A percentile compares a stretch with the other conserved stretches of the same genome.
phyloP scores from a whole-genome alignment of 92 coral and sea anemone genomes.

The Montipora capitata region DNA sequence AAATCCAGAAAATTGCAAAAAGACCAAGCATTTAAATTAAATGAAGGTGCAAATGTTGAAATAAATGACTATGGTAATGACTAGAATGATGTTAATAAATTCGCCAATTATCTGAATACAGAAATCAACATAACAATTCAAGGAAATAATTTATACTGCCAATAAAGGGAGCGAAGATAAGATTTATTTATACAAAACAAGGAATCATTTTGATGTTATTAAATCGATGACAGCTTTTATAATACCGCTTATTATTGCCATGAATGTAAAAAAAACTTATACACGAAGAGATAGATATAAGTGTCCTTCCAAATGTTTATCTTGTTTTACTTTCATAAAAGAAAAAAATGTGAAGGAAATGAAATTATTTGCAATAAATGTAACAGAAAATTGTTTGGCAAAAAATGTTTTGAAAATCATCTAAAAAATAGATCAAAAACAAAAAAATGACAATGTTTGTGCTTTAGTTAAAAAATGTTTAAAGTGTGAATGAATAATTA shows the following conservation, averaged over 20 bases:
- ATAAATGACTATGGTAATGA: not conserved
- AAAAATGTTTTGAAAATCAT: not conserved
- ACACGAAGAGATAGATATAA: slow-evolving; percentile 22
- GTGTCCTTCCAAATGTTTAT: slow-evolving; percentile 19
- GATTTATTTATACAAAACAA: slow-evolving; percentile 4
- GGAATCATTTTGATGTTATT: slow-evolving; percentile 45
- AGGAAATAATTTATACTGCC: not conserved
- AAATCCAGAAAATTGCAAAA: not conserved
- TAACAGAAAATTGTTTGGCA: not conserved
- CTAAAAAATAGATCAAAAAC: not conserved
- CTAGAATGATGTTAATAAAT: not conserved
- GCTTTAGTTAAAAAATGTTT: not conserved
- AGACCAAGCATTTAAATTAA: not conserved
- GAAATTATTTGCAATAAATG: not conserved
- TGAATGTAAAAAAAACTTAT: slow-evolving; percentile 39
- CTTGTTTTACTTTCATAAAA: slow-evolving; percentile 14
- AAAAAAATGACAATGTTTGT: not conserved
- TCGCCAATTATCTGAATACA: not conserved
- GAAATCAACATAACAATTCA: not conserved
- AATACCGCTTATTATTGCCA: slow-evolving; percentile 25
- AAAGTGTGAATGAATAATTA: not conserved
- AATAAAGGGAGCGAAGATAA: not conserved
- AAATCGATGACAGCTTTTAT: slow-evolving; percentile 25
- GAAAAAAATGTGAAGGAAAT: slow-evolving; percentile 6
- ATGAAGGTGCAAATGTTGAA: not conserved